These are phyloP conservation scores for Bufo bufo DNA, from an alignment of 2,113 vertebrate species.

Conservation along the genomic window DNA sequence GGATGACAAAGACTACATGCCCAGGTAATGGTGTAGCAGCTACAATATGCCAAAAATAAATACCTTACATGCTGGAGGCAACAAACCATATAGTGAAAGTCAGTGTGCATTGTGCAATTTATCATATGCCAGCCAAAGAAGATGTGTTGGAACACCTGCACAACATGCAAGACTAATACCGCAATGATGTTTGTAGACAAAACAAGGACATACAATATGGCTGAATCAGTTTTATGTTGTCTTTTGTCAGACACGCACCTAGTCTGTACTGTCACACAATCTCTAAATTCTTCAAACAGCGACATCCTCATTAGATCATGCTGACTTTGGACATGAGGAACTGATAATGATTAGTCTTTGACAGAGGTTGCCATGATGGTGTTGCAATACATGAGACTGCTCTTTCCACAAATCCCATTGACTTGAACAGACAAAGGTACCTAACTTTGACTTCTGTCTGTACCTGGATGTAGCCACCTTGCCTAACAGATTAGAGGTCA, in stretches of 20 bases:
- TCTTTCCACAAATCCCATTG: too few relatives aligned
- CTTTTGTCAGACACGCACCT: not conserved
- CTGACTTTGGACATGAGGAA: too few relatives aligned
- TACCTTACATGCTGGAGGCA: not conserved
- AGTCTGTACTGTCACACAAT: not conserved
- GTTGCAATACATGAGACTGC: too few relatives aligned
- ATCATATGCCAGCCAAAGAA: not conserved
- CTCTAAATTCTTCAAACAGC: not conserved
- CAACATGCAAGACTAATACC: not conserved
- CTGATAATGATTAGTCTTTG: too few relatives aligned
- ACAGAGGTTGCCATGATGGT: too few relatives aligned
- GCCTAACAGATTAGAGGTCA: too few relatives aligned
- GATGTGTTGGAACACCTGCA: not conserved
- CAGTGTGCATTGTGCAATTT: not conserved
- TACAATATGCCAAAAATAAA: not conserved
- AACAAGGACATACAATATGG: not conserved
- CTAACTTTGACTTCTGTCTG: too few relatives aligned
- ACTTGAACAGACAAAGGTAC: too few relatives aligned
- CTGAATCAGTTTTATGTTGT: not conserved
- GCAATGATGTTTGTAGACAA: not conserved
- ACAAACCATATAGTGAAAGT: constrained; percentile 12
- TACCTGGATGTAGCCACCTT: too few relatives aligned
- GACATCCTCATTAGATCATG: too few relatives aligned
- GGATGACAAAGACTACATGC: not conserved
- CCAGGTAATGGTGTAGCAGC: not conserved